Base-by-base conservation (phyloP, 1,140 invertebrate genomes). In the Amphibalanus amphitrite region DNA sequence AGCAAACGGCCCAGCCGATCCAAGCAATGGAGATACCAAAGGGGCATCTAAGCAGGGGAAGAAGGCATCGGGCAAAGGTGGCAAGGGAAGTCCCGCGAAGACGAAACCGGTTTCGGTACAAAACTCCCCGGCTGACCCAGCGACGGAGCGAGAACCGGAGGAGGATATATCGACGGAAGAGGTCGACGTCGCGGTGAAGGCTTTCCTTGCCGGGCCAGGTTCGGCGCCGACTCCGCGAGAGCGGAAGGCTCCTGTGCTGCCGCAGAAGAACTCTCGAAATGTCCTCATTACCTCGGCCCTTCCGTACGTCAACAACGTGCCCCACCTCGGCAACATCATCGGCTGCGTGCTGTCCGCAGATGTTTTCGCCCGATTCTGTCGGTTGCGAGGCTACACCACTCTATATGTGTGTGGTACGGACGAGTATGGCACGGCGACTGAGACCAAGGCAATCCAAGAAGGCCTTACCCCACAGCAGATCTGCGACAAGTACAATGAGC, bases 291-390 rank as follows among this genome's bases (percentile, higher is more conserved):
- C 96, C 0, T 95, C 95, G 69, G 95, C 97, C 23, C 80, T 99
- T 47, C 97, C 97, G 0, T 99, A 99, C 80, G 97, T 99, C 0
- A 99, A 99, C 80, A 99, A 99, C 83, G 93, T 99, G 29, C 97
- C 97, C 28, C 97, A 99, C 86, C 84, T 99, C 69, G 97, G 97
- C 8, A 99, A 98, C 80, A 98, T 99, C 75, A 98, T 99, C 79
- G 97, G 97, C 67, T 98, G 95, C 82, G 95, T 98, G 28, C 84
- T 99, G 23, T 98, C 96, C 33, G 96, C 92, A 28, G 97, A 99
- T 82, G 96, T 98, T 74, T 99, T 95, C 84, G 92, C 95, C 15
- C 88, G 94, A 75, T 98, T 92, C 82, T 95, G 91, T 79, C 87
- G 95, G 6, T 80, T 94, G 47, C 86, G 91, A 75, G 91, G 91